A percentile compares a stretch with the other conserved stretches of the same genome.
These are phyloP conservation scores for Falco peregrinus DNA, from an alignment of 2,797 vertebrate genomes.

Conservation along the genomic window DNA sequence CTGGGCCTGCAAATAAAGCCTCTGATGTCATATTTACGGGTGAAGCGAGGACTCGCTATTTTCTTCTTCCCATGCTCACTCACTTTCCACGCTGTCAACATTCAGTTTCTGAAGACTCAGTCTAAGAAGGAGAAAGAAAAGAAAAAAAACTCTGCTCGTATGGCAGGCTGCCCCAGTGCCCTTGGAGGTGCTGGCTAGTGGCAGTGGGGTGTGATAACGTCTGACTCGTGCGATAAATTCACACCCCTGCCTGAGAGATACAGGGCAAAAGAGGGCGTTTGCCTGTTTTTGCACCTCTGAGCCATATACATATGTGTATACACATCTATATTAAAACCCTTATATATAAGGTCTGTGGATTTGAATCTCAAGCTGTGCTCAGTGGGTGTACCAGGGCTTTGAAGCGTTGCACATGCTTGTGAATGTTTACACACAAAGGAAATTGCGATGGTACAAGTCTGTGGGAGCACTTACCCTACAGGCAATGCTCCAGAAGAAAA, in stretches of 20 bases:
- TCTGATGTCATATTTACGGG: neutral
- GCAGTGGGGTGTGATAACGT: fast-evolving
- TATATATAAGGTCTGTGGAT: neutral
- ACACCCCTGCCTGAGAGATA: neutral
- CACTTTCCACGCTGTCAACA: neutral
- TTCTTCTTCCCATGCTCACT: neutral
- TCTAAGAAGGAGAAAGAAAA: neutral
- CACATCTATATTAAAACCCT: fast-evolving
- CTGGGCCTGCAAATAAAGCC: neutral
- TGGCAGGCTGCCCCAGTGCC: neutral
- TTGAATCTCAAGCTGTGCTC: neutral
- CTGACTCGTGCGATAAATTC: neutral
- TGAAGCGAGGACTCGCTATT: neutral
- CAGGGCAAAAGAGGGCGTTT: neutral
- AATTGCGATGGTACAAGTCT: fast-evolving
- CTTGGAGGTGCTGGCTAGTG: neutral
- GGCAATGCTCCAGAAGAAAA: neutral
- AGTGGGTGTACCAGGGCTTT: neutral
- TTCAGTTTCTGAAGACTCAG: neutral
- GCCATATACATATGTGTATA: fast-evolving
- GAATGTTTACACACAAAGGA: neutral
- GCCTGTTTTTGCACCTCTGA: neutral
- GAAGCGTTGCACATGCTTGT: neutral
- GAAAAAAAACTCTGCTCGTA: no score
- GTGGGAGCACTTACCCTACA: neutral